Evolutionary conservation across 2,113 vertebrate genomes (phyloP), one percentile per base, ranked within the genome.

Genomic region (Rhinogobius similis): DNA sequence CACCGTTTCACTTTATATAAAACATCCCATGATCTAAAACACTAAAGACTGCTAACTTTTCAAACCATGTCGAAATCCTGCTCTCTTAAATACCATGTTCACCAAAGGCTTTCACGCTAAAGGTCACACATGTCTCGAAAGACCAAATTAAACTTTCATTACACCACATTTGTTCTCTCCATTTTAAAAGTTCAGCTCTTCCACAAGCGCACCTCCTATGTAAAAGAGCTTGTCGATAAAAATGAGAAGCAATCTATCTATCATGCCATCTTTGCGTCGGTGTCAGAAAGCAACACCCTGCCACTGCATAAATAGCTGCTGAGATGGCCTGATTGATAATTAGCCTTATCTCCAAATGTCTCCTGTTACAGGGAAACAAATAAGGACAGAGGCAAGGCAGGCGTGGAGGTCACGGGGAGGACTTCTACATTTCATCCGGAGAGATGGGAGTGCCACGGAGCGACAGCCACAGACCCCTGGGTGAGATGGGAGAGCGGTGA

Each of bases 401-500:
- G 65, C 87, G 87, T 50, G 46, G 90, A 91, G 90, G 90, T 90
- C 89, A 89, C 63, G 9, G 73, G 58, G 82, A 87, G 88, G 89
- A 87, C 88, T 89, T 87, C 86, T 90, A 90, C 87, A 89, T 90
- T 91, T 90, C 88, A 90, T 85, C 78, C 62, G 81, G 85, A 86
- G 79, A 81, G 84, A 88, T 84, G 80, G 82, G 80, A 80, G 86
- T 87, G 88, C 83, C 75, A 67, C 68, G 1, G 75, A 85, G 84
- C 81, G 86, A 90, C 85, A 84, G 82, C 76, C 84, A 77, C 75
- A 73, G 82, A 90, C 89, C 90, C 82, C 79, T 82, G 80, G 88
- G 88, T 88, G 88, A 92, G 89, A 91, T 90, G 82, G 87, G 85
- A 89, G 76, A 86, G 87, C 82, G 83, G 88, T 85, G 91, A 92